phyloP scores from a whole-genome alignment of 2,888 invertebrate genomes.

The Drosophila mayaguana region DNA sequence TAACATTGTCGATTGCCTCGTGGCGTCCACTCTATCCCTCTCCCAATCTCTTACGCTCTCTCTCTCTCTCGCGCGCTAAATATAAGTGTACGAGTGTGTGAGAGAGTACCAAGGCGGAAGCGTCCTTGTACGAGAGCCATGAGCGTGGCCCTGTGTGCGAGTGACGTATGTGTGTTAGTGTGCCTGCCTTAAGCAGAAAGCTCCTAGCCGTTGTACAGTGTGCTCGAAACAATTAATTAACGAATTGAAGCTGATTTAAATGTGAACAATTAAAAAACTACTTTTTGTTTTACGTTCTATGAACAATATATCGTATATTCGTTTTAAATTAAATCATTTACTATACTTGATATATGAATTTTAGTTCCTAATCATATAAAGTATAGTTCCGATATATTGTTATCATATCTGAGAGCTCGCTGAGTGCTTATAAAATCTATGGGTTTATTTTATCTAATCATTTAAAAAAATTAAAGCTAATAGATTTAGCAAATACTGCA shows the following conservation, averaged over 20 bases:
- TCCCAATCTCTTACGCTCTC: not conserved
- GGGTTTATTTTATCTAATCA: conserved; percentile 3
- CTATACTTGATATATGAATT: not conserved
- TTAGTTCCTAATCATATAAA: not conserved
- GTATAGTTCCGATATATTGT: not conserved
- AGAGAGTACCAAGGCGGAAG: conserved; percentile 63
- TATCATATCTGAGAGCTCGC: not conserved
- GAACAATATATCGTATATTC: no score
- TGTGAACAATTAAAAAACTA: no score
- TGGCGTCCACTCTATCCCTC: conserved; percentile 26
- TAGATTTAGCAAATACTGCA: not conserved
- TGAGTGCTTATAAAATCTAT: not conserved
- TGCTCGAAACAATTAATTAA: not conserved
- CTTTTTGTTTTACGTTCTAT: no score
- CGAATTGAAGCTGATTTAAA: not conserved
- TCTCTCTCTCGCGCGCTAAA: not conserved
- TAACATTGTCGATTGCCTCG: conserved; percentile 53
- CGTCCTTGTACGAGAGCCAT: conserved; percentile 67
- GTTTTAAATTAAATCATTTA: not conserved
- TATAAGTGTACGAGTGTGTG: conserved; percentile 16
- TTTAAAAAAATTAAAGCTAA: not conserved
- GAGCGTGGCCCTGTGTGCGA: conserved; percentile 48
- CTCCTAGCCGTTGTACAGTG: conserved; percentile 52
- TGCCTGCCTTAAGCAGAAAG: conserved; percentile 44
- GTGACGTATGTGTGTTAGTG: conserved; percentile 12